Percentiles rank a stretch among this genome's conserved stretches.
These are phyloP conservation scores for Pocillopora verrucosa DNA, from an alignment of 64 coral and sea anemone species.

Conservation along the genomic window DNA sequence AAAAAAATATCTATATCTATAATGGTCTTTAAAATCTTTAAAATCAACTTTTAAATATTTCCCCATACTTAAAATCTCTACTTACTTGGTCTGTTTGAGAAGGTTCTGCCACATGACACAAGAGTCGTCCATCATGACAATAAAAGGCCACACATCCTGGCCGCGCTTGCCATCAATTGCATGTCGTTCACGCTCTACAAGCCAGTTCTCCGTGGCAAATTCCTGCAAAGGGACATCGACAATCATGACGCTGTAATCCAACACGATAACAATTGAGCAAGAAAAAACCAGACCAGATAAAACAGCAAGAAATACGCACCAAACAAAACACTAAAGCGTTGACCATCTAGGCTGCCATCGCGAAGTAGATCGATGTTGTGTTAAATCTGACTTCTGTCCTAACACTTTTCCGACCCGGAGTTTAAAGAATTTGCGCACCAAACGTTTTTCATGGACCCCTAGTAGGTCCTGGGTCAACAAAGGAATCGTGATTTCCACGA, in stretches of 20 bases:
- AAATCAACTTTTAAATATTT: too few relatives aligned
- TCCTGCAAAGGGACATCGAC: constrained; percentile 51
- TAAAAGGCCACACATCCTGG: constrained; percentile 83
- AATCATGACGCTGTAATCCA: neutral
- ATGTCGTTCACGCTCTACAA: constrained; percentile 76
- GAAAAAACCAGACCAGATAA: neutral
- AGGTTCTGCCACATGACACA: constrained; percentile 99
- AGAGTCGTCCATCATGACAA: constrained; percentile 97
- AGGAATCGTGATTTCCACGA: too few relatives aligned
- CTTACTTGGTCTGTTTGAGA: constrained; percentile 47
- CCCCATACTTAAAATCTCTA: neutral
- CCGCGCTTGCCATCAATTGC: constrained; percentile 42
- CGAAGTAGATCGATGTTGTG: too few relatives aligned
- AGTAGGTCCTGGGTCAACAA: too few relatives aligned
- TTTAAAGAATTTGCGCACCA: too few relatives aligned
- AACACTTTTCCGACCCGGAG: too few relatives aligned
- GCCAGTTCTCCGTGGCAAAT: constrained; percentile 91
- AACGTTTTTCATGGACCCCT: too few relatives aligned
- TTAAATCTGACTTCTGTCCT: too few relatives aligned
- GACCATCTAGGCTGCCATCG: too few relatives aligned
- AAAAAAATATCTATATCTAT: too few relatives aligned
- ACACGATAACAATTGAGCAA: neutral
- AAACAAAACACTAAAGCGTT: neutral
- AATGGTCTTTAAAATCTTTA: too few relatives aligned
- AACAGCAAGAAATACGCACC: constrained; percentile 1